Base-by-base conservation (phyloP, 2,888 invertebrate species). In the Lasioglossum villosulum region DNA sequence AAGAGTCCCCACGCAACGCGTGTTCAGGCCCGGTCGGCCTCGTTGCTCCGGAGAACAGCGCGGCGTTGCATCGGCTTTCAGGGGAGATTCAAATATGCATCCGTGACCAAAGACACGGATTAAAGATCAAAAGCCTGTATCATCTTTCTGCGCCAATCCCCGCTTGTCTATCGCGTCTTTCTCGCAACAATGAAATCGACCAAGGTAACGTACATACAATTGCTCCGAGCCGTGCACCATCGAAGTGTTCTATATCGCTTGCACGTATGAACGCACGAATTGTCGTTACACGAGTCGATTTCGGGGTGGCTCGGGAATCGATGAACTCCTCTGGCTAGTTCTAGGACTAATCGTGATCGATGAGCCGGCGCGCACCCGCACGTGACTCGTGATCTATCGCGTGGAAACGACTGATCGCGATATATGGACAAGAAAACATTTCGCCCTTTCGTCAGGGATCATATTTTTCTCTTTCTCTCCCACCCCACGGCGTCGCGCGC, bases 261-360 rank as follows among this genome's bases (percentile, higher is more conserved):
- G 63, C 39, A 30, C 59, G 52, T 52, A 75, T 78, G 82, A 78
- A 82, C 77, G 83, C 79, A 81, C 76, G 86, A 77, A 81, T 86
- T 79, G 81, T 84, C 79, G 86, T 85, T 70, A 75, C 80, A 66
- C 80, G 76, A 80, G 75, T 66, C 75, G 82, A 88, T 83, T 86
- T 87, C 80, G 48, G 84, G 75, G 86, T 86, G 79, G 78, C 77
- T 56, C 48, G 75, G 70, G 75, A 80, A 87, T 84, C 87, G 84
- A 86, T 86, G 86, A 87, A 84, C 86, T 86, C 84, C 79, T 87
- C 52, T 10, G 87, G 79, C 87, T 86, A 86, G 82, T 86, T 80
- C 73, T 86, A 82, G 68, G 84, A 88, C 86, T 86, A 86, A 88
- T 88, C 88, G 88, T 88, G 88, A 88, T 88, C 88, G 88, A 88